Percentiles rank a stretch among this genome's conserved stretches.
phyloP scores from a whole-genome alignment of 2,113 vertebrate species.

The Synodontis membranacea region DNA sequence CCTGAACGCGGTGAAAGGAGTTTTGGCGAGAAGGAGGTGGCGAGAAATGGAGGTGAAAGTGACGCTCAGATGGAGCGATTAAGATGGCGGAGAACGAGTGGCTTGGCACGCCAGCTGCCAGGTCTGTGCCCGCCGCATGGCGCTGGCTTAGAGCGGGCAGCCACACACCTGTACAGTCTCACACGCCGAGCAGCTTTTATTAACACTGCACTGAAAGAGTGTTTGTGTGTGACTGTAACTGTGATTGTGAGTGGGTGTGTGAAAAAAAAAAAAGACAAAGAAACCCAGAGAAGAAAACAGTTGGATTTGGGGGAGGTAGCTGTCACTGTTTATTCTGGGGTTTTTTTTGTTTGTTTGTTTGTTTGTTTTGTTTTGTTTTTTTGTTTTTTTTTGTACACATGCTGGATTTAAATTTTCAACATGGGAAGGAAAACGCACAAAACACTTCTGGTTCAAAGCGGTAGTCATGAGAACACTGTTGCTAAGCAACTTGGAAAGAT shows the following conservation, averaged over 20 bases:
- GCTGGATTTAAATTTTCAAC: not conserved
- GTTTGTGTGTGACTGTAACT: not conserved
- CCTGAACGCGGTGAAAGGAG: constrained; percentile 58
- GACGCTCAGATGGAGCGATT: not conserved
- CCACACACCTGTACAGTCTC: constrained; percentile 63
- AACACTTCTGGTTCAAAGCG: not conserved
- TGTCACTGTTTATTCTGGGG: not conserved
- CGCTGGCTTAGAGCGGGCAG: constrained; percentile 48
- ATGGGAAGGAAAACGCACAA: not conserved
- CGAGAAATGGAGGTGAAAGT: not conserved
- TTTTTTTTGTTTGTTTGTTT: not conserved
- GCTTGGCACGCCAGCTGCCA: constrained; percentile 36
- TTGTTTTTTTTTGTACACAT: not conserved
- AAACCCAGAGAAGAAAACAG: constrained; percentile 53
- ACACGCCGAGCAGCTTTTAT: constrained; percentile 38
- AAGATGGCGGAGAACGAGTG: constrained; percentile 3
- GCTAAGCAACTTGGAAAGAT: not conserved
- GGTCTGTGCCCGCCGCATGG: constrained; percentile 43
- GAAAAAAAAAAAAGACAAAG: constrained; percentile 33
- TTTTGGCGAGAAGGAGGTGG: constrained; percentile 36
- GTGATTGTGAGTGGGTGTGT: not conserved
- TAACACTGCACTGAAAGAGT: constrained; percentile 25
- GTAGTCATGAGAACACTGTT: constrained; percentile 7
- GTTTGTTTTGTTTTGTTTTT: not conserved
- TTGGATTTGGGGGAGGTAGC: not conserved